Evolutionary conservation across 2,797 vertebrate species (phyloP).

Genomic region (Hyperoplus lanceolatus): DNA sequence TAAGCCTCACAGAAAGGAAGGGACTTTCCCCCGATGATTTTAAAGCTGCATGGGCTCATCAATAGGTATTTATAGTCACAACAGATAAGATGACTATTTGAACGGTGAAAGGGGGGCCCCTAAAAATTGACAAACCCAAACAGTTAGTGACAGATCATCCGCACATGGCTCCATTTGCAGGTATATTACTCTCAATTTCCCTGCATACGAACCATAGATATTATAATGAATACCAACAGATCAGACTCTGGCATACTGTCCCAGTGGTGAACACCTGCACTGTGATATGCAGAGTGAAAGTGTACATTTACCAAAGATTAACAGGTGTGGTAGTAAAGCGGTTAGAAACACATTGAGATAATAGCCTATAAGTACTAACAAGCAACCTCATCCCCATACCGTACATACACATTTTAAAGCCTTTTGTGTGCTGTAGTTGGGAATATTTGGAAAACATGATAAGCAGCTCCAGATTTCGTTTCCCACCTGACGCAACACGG

Average conservation of each 20-base stretch:
- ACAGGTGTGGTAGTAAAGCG: conserved; percentile 11
- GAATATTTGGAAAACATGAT: background rate
- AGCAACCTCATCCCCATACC: background rate
- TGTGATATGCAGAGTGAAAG: conserved; percentile 22
- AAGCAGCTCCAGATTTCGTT: background rate
- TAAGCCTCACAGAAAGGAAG: background rate
- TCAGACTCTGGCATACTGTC: conserved; percentile 35
- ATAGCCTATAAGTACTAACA: conserved; percentile 9
- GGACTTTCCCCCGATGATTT: background rate
- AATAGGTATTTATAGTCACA: background rate
- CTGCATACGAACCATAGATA: background rate
- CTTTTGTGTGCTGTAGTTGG: background rate
- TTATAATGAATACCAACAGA: background rate
- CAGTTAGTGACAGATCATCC: background rate
- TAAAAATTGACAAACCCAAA: no score
- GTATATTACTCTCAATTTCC: conserved; percentile 36
- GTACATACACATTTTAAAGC: background rate
- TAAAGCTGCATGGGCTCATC: background rate
- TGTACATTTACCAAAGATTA: conserved; percentile 26
- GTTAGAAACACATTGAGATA: background rate
- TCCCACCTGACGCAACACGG: background rate
- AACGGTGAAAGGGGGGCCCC: background rate
- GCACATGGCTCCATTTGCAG: conserved; percentile 33
- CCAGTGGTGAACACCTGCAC: conserved; percentile 38
- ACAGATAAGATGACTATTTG: background rate